A percentile compares a stretch with the other conserved stretches of the same genome.
Evolutionary conservation across 2,797 vertebrate species (phyloP).

Genomic region (Ctenopoma multispine): DNA sequence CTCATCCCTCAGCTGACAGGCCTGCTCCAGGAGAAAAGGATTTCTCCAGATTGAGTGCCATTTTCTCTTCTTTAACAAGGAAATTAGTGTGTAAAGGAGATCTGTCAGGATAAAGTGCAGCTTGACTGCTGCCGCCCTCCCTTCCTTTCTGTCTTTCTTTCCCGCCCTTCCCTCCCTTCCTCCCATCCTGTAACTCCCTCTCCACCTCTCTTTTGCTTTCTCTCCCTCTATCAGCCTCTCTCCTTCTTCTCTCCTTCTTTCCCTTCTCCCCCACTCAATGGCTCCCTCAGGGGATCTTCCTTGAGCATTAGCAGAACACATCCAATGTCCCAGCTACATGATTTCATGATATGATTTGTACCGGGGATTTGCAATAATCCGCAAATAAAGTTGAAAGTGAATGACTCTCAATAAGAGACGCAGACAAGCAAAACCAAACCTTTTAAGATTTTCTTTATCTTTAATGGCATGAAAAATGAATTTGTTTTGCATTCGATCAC

Average conservation of each 20-base stretch:
- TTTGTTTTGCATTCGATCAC: slow-evolving; percentile 80
- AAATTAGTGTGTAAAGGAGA: slow-evolving; percentile 86
- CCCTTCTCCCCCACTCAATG: slow-evolving; percentile 72
- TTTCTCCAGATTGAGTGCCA: slow-evolving; percentile 76
- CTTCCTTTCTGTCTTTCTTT: slow-evolving; percentile 77
- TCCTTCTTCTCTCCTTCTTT: slow-evolving; percentile 56
- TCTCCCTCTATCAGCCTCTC: slow-evolving; percentile 59
- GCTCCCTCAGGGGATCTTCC: slow-evolving; percentile 80
- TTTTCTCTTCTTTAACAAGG: slow-evolving; percentile 86
- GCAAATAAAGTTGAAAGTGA: slow-evolving; percentile 81
- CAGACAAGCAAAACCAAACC: slow-evolving; percentile 82
- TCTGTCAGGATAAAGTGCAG: slow-evolving; percentile 87
- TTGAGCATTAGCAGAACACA: slow-evolving; percentile 82
- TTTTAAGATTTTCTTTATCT: slow-evolving; percentile 83
- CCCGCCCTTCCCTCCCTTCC: slow-evolving; percentile 59
- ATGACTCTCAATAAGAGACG: slow-evolving; percentile 81
- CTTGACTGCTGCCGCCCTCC: slow-evolving; percentile 75
- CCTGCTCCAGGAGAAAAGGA: slow-evolving; percentile 81
- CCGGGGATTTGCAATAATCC: slow-evolving; percentile 85
- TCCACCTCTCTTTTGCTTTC: slow-evolving; percentile 54
- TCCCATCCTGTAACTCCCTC: slow-evolving; percentile 57
- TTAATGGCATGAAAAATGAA: slow-evolving; percentile 82
- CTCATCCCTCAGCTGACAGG: slow-evolving; percentile 79
- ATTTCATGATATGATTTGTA: slow-evolving; percentile 87
- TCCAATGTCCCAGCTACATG: slow-evolving; percentile 77